Conservation (phyloP, 2,888 invertebrate genomes). For the Cactoblastis cactorum region DNA sequence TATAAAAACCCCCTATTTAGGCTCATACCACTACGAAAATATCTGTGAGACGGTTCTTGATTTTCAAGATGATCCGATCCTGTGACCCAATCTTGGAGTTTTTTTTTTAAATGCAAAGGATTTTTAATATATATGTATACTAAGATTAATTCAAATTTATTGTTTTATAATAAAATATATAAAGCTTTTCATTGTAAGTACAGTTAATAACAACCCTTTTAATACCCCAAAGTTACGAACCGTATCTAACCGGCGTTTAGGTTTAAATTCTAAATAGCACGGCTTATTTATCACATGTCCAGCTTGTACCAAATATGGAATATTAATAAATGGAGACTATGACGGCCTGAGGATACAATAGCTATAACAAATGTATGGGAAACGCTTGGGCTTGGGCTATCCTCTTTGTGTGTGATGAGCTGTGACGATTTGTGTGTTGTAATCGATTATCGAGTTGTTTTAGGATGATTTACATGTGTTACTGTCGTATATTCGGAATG, state of each 20-base stretch:
- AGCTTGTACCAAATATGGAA: conserved; percentile 67
- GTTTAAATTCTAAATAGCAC: conserved; percentile 31
- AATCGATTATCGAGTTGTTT: not conserved
- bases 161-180: too few relatives aligned
- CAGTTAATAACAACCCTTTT: not conserved
- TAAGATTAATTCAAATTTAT: too few relatives aligned
- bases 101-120: too few relatives aligned
- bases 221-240: conserved; percentile 4
- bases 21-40: too few relatives aligned
- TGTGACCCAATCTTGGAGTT: too few relatives aligned
- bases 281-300: conserved; percentile 59
- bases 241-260: conserved; percentile 11
- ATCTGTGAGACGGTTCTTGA: too few relatives aligned
- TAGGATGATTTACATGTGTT: too few relatives aligned
- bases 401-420: conserved; percentile 6
- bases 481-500: too few relatives aligned
- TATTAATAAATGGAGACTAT: conserved; percentile 64
- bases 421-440: conserved; percentile 5
- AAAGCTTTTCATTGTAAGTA: too few relatives aligned
- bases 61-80: too few relatives aligned
- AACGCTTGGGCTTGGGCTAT: conserved; percentile 30
- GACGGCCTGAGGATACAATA: conserved; percentile 41
- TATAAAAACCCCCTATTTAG: too few relatives aligned
- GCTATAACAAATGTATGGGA: conserved; percentile 52
- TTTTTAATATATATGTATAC: too few relatives aligned